Conservation (phyloP, 2,888 invertebrate genomes). For the Tromatobia lineatoria region DNA sequence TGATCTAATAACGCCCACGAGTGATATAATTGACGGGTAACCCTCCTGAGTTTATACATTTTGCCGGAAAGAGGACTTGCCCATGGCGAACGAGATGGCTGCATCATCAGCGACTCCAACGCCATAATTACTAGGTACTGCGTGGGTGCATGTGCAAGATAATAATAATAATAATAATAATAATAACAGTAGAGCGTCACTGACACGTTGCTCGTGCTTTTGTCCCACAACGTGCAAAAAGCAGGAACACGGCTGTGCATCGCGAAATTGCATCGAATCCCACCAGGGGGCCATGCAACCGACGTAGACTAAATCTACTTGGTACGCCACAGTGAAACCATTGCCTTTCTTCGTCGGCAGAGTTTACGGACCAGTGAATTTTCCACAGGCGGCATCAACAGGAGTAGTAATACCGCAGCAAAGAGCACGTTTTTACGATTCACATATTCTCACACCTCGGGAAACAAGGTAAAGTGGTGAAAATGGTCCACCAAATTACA, state of each 20-base stretch:
- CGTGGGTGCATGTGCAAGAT: background rate
- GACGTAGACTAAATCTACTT: background rate
- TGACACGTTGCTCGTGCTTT: background rate
- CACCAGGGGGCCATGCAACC: background rate
- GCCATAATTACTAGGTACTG: background rate
- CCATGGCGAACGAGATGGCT: background rate
- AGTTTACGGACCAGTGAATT: slow-evolving; percentile 7
- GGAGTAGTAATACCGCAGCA: background rate
- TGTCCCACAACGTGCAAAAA: background rate
- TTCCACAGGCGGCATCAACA: background rate
- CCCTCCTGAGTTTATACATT: slow-evolving; percentile 15
- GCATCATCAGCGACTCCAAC: background rate
- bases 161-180: background rate
- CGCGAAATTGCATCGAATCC: slow-evolving; percentile 1
- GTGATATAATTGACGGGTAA: slow-evolving; percentile 26
- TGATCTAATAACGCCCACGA: slow-evolving; percentile 45
- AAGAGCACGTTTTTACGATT: background rate
- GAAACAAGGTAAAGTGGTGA: background rate
- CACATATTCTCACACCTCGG: background rate
- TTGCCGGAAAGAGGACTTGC: slow-evolving; percentile 10
- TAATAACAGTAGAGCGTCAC: background rate
- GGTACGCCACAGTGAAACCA: background rate
- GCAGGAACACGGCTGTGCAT: background rate
- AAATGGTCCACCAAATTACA: background rate
- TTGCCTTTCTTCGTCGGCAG: background rate